Evolutionary conservation across 2,113 vertebrate genomes (phyloP).

Genomic region (Campylorhamphus procurvoides): DNA sequence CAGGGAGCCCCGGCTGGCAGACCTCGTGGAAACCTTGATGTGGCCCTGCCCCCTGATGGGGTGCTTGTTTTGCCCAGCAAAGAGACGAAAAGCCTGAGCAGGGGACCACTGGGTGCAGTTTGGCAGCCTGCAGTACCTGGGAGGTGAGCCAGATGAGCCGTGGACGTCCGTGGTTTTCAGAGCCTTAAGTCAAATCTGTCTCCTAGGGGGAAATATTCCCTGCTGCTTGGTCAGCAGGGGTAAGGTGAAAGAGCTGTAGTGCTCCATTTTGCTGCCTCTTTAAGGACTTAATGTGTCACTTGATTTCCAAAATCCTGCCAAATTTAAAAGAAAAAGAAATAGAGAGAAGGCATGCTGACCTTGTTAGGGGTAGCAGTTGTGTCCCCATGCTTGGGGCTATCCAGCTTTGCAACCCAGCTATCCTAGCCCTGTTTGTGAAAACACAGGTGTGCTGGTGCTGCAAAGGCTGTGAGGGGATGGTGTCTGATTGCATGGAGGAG

Average conservation of each 20-base stretch:
- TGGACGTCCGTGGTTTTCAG: not conserved
- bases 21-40: not conserved
- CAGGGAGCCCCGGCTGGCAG: not conserved
- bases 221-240: not conserved
- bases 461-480: rapidly evolving
- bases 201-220: not conserved
- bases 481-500: not conserved
- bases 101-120: not conserved
- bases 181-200: not conserved
- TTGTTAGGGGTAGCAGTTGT: not conserved
- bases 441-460: not conserved
- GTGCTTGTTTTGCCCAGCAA: not conserved
- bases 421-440: not conserved
- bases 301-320: not conserved
- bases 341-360: not conserved
- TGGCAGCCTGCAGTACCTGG: not conserved
- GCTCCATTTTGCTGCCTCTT: not conserved
- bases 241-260: not conserved
- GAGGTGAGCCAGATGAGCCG: not conserved
- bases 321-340: not conserved
- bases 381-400: not conserved
- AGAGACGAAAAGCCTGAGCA: not conserved
- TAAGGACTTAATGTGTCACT: not conserved
- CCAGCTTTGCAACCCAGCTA: not conserved
- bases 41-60: not conserved